Evolutionary conservation across 2,113 vertebrate genomes (phyloP).

Genomic region (Candoia aspera): DNA sequence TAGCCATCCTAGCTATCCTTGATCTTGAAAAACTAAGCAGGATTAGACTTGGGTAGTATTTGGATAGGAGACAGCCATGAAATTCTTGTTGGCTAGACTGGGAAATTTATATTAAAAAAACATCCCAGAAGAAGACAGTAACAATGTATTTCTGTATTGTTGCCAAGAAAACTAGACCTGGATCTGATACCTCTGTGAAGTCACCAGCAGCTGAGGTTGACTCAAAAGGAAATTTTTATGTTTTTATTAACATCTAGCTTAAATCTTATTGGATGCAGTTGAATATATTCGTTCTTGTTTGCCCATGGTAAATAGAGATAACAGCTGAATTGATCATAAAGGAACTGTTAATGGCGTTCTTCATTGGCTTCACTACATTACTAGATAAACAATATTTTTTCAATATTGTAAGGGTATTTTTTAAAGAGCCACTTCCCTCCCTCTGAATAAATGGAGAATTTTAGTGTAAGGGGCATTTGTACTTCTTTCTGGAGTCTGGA

Average conservation of each 20-base stretch:
- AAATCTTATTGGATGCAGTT: neutral
- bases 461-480: neutral
- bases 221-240: neutral
- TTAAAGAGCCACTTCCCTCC: neutral
- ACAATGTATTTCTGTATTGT: neutral
- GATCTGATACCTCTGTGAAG: neutral
- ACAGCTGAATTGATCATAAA: neutral
- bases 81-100: neutral
- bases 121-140: neutral
- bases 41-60: neutral
- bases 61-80: neutral
- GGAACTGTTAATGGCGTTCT: neutral
- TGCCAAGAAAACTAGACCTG: neutral
- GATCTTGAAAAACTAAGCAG: neutral
- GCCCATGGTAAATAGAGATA: neutral
- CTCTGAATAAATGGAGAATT: neutral
- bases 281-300: neutral
- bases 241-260: neutral
- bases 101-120: neutral
- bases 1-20: neutral
- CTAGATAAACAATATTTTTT: neutral
- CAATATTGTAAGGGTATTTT: neutral
- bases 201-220: neutral
- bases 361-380: neutral
- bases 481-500: neutral